Evolutionary conservation across 2,888 invertebrate genomes (phyloP).

Genomic region (Tipula confusa): DNA sequence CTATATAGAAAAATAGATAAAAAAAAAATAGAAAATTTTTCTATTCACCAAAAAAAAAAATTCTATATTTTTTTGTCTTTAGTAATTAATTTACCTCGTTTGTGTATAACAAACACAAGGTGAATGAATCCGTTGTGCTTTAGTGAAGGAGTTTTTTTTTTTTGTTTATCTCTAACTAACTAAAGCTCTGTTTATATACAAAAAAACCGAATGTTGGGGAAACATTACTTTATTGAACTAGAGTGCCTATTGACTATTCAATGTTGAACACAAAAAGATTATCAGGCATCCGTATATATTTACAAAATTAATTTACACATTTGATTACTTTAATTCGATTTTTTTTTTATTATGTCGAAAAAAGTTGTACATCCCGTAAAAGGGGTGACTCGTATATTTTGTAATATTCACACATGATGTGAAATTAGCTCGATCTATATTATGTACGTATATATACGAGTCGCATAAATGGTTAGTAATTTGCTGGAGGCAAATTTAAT

Average conservation of each 20-base stretch:
- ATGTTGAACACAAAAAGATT: not conserved
- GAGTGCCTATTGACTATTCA: not conserved
- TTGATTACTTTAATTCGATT: not conserved
- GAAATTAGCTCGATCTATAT: not conserved
- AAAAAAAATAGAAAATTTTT: not conserved
- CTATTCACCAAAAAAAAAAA: not conserved
- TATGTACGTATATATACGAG: too few relatives aligned
- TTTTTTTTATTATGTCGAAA: not conserved
- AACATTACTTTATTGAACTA: not conserved
- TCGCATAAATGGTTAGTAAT: too few relatives aligned
- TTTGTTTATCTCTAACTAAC: not conserved
- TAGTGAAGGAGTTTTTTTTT: not conserved
- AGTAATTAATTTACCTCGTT: slow-evolving; percentile 20
- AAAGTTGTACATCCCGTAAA: not conserved
- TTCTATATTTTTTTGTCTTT: not conserved
- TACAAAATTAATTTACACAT: not conserved
- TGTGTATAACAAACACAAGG: not conserved
- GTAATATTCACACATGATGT: not conserved
- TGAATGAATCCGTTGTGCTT: too few relatives aligned
- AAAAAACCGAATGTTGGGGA: not conserved
- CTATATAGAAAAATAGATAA: not conserved
- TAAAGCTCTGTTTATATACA: not conserved
- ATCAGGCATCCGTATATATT: not conserved
- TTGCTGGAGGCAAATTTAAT: not conserved
- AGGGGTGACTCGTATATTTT: not conserved